These are phyloP conservation scores for Branchinecta lindahli DNA, from an alignment of 1,140 invertebrate species.

Conservation along the genomic window DNA sequence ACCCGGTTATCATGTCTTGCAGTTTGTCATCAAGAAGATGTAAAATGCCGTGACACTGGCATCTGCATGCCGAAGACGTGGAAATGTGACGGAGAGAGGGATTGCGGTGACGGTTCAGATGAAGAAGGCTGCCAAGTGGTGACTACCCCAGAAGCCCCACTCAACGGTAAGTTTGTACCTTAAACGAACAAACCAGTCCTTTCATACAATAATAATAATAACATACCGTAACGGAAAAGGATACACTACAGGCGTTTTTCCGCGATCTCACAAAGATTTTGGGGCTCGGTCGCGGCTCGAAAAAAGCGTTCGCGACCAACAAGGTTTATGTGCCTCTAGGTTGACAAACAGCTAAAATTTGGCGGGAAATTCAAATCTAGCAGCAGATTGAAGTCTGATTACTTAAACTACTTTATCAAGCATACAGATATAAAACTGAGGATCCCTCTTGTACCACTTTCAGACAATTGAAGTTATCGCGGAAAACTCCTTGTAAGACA, in stretches of 20 bases:
- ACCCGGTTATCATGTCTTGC: background rate
- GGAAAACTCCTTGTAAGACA: no score
- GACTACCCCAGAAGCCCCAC: constrained; percentile 29
- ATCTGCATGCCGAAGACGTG: constrained; percentile 36
- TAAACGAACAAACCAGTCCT: background rate
- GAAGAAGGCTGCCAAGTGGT: constrained; percentile 28
- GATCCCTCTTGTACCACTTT: no score
- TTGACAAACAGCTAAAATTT: no score
- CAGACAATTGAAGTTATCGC: no score
- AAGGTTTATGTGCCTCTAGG: no score
- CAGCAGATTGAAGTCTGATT: no score
- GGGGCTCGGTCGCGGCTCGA: no score
- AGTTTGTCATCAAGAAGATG: constrained; percentile 19
- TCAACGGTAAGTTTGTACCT: background rate
- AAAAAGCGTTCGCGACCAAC: no score
- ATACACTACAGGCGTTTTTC: constrained; percentile 32
- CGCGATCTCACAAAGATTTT: no score
- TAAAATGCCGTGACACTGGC: constrained; percentile 23
- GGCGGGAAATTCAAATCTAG: no score
- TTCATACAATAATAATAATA: background rate
- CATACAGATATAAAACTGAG: no score
- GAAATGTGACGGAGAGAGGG: constrained; percentile 40
- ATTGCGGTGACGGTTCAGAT: constrained; percentile 41
- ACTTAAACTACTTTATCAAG: no score
- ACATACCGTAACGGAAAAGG: background rate